Base-by-base conservation (phyloP, 2,113 vertebrate genomes). In the Lycaon pictus region DNA sequence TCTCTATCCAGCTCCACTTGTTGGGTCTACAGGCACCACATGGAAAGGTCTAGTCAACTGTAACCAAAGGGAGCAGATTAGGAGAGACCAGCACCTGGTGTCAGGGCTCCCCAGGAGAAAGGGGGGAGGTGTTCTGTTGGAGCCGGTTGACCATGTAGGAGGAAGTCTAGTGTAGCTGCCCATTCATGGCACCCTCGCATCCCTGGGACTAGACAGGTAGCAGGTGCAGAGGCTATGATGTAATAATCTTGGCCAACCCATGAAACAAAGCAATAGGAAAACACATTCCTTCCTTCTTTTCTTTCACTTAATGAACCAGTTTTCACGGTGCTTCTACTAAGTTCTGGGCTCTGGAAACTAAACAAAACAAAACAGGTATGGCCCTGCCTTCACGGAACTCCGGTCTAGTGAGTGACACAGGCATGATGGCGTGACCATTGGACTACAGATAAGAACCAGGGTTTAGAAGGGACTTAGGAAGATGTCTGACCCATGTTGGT, bases 121-220 rank as follows among this genome's bases (percentile, higher is more conserved):
- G 12, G 20, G 3, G 62, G 29, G 19, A 79, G 29, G 11, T 76
- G 10, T 58, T 71, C 60, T 76, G 8, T n/a, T 92, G 10, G 55
- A 77, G 29, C 1, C 0, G 0, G 12, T 12, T 85, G 55, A 51
- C 35, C 60, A 7, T 71, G 37, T 5, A 15, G 43, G 11, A 76
- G 19, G 13, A 32, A 72, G 37, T 37, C 11, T 5, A 10, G 16
- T n/a, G 11, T 20, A 32, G 56, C 37, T 93, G 81, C 20, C 35
- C 3, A 12, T 10, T n/a, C 56, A 9, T 0, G 16, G 22, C 11
- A n/a, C 10, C 65, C 11, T 17, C 22, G 10, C 0, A 11, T 8
- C 20, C 19, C 11, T 15, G 11, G 11, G 63, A 48, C 13, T 2
- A 71, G n/a, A 51, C 2, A 48, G 23, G 11, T 35, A 51, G 71